Evolutionary conservation across 2,888 invertebrate genomes (phyloP).

Genomic region (Tipula helvola): DNA sequence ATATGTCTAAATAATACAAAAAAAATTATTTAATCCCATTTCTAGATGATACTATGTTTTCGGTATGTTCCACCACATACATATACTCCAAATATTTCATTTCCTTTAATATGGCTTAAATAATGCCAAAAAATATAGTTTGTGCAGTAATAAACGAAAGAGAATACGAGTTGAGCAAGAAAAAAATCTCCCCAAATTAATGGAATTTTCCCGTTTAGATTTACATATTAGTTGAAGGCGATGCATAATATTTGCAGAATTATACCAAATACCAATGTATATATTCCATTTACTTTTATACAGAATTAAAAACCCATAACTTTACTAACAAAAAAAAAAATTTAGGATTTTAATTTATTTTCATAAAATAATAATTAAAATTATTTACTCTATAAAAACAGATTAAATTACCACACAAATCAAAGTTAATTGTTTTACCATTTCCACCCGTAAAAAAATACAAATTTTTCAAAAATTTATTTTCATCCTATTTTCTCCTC

Average conservation of each 20-base stretch:
- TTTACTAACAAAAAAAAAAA: not conserved
- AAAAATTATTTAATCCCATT: not conserved
- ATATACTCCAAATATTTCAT: not conserved
- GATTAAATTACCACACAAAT: conserved; percentile 4
- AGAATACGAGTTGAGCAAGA: not conserved
- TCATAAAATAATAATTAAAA: not conserved
- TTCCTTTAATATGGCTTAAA: not conserved
- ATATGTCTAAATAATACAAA: not conserved
- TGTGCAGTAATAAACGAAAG: not conserved
- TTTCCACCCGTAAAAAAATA: not conserved
- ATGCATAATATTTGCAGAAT: not conserved
- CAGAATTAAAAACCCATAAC: not conserved
- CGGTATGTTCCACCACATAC: not conserved
- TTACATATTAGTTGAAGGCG: not conserved
- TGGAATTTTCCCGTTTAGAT: not conserved
- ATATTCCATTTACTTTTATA: not conserved
- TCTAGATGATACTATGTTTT: not conserved
- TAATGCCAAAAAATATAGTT: not conserved
- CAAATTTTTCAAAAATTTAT: not conserved
- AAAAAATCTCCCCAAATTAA: not conserved
- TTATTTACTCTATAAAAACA: not conserved
- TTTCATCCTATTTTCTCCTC: not conserved
- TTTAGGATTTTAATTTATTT: not conserved
- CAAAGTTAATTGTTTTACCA: conserved; percentile 4
- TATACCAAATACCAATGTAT: not conserved